phyloP scores from a whole-genome alignment of 2,797 vertebrate species.

The Gallinago stenura region DNA sequence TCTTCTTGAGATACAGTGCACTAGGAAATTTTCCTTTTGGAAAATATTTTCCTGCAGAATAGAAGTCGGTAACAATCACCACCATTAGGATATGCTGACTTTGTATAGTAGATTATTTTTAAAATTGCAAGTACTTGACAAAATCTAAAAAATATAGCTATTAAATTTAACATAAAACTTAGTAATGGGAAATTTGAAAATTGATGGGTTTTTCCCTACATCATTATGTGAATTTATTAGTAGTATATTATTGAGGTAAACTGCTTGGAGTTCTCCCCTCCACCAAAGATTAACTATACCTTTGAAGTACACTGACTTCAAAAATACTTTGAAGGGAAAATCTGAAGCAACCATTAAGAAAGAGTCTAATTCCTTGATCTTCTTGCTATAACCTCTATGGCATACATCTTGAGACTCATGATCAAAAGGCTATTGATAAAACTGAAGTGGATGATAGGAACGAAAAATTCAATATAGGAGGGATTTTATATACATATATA shows the following conservation, averaged over 20 bases:
- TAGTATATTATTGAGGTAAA: neutral
- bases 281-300: neutral
- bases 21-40: neutral
- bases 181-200: neutral
- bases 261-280: fast-evolving
- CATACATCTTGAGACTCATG: neutral
- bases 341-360: neutral
- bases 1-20: neutral
- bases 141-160: neutral
- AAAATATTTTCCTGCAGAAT: neutral
- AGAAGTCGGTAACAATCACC: neutral
- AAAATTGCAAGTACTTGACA: neutral
- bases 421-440: neutral
- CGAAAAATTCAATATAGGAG: neutral
- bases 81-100: neutral
- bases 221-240: neutral
- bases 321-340: neutral
- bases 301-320: neutral
- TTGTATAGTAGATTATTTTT: neutral
- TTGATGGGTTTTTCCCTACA: fast-evolving
- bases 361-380: neutral
- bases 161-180: neutral
- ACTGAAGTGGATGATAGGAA: neutral
- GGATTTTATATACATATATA: neutral
- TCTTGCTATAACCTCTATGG: neutral